Evolutionary conservation across 2,113 vertebrate genomes (phyloP).

Genomic region (Ia io): DNA sequence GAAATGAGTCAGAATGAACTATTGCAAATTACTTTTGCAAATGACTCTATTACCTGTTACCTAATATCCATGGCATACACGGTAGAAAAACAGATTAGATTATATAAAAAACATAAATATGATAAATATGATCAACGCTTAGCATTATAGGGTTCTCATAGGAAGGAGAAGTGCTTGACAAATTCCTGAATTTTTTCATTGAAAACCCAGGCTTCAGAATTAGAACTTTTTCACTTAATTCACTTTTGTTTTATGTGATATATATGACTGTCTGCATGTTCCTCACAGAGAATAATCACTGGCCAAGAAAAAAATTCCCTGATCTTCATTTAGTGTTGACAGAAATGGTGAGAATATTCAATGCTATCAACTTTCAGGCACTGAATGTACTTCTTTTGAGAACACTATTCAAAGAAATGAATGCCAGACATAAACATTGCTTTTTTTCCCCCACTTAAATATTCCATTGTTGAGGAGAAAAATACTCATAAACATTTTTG

Average conservation of each 20-base stretch:
- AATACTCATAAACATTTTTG: background rate
- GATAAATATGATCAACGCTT: background rate
- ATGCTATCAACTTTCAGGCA: background rate
- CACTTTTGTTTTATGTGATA: background rate
- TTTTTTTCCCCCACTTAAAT: conserved; percentile 25
- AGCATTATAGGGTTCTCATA: background rate
- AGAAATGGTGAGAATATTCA: background rate
- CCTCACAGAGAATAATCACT: background rate
- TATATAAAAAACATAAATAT: background rate
- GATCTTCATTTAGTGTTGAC: background rate
- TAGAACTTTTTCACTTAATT: background rate
- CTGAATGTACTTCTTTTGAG: background rate
- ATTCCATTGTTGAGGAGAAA: background rate
- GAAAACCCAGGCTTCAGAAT: background rate
- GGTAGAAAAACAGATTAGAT: background rate
- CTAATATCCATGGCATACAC: background rate
- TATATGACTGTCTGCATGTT: background rate
- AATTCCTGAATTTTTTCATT: background rate
- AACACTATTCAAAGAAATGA: background rate
- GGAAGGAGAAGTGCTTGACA: background rate
- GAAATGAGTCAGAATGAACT: background rate
- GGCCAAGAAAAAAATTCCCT: background rate
- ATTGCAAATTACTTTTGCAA: background rate
- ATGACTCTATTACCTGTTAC: background rate
- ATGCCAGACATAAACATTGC: background rate